These are phyloP conservation scores for Hippasteria phrygiana DNA, from an alignment of 53 echinoderm and acorn worm species.

Conservation along the genomic window DNA sequence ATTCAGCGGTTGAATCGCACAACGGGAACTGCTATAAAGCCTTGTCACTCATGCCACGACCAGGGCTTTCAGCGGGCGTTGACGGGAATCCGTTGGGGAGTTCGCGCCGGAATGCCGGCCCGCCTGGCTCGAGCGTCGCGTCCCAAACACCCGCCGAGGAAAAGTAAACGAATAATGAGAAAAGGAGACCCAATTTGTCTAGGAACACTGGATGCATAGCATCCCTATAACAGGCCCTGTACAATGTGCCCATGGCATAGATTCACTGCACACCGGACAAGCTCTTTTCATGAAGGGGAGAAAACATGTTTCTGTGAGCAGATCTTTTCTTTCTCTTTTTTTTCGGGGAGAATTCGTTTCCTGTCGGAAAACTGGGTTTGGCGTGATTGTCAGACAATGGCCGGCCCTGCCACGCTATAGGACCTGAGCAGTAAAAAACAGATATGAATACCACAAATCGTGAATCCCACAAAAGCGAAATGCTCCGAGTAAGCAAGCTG, in stretches of 20 bases:
- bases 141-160: slow-evolving; percentile 55
- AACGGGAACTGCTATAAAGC: slow-evolving; percentile 25
- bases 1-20: not conserved
- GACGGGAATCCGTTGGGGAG: slow-evolving; percentile 58
- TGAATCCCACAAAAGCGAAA: slow-evolving; percentile 61
- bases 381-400: slow-evolving; percentile 45
- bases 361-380: slow-evolving; percentile 21
- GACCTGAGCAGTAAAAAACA: slow-evolving; percentile 45
- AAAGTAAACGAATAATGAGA: slow-evolving; percentile 62
- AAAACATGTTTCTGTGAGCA: slow-evolving; percentile 26
- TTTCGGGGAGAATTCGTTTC: not conserved
- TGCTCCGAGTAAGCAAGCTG: slow-evolving; percentile 54
- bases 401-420: slow-evolving; percentile 7
- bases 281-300: slow-evolving; percentile 30
- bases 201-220: slow-evolving; percentile 17
- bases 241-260: slow-evolving; percentile 17
- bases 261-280: not conserved
- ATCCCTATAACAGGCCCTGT: slow-evolving; percentile 32
- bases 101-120: slow-evolving; percentile 39
- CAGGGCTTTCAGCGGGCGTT: slow-evolving; percentile 54
- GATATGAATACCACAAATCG: slow-evolving; percentile 53
- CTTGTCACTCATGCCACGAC: slow-evolving; percentile 47
- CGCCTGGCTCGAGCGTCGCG: slow-evolving; percentile 46
- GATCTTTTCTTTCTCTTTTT: not conserved
- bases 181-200: slow-evolving; percentile 56